Evolutionary conservation across 2,888 invertebrate genomes (phyloP), one percentile per base, ranked within the genome.

Genomic region (Hirtodrosophila confusa): DNA sequence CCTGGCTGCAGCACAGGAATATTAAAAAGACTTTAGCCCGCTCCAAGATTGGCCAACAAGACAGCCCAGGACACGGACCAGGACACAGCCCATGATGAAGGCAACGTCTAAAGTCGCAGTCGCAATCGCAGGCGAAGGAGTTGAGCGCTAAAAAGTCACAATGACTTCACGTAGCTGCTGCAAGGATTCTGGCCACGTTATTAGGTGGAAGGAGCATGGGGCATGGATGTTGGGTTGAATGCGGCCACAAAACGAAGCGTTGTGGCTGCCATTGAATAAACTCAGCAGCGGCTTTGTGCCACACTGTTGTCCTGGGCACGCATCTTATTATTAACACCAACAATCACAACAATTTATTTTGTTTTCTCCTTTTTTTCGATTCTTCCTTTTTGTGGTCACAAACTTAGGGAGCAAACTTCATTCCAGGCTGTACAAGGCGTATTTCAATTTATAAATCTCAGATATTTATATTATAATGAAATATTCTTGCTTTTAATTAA

Each of bases 1-100:
- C 44, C 12, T 24, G 54, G 44, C 31, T 6, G 31, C 31, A 31
- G 31, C 31, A 31, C 60, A 47, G 57, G 86, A 86, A 88, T 86
- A 86, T 87, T 86, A 88, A 88, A 86, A 88, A 79, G 88, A 69
- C 79, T 80, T 72, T 68, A 45, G 65, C 43, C 41, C 41, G 56
- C 69, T 60, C 56, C 47, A 54, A 53, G 41, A 44, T 41, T 62
- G 43, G 49, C 48, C 45, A 51, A 31, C 31, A 64, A 24, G 41
- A 54, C 54, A 50, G 69, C 40, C 47, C 56, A 48, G 57, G 47
- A 54, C 66, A 36, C 11, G 35, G 27, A 27, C 11, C 43, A 29
- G 43, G 35, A 35, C 35, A 31, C 44, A 17, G 17, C 17, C 17
- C 17, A 17, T 17, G 0, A 9, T 4, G 41, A 10, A 31, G 23